A percentile compares a stretch with the other conserved stretches of the same genome.
phyloP scores from a whole-genome alignment of 2,113 vertebrate genomes.

The Rhadina sibilatrix region DNA sequence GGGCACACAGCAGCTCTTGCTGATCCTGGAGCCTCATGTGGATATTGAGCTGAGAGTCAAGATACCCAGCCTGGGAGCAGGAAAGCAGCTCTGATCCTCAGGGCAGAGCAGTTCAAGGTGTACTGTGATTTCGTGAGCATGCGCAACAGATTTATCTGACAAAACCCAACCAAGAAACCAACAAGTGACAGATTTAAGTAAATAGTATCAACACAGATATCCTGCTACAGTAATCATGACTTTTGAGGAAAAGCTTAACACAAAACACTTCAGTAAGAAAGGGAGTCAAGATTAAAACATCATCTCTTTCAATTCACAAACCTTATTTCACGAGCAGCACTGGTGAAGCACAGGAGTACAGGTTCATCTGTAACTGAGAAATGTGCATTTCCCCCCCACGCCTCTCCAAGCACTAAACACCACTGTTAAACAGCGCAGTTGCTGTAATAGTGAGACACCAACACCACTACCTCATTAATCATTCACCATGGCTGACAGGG shows the following conservation, averaged over 20 bases:
- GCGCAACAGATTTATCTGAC: not conserved
- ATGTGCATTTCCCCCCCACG: not conserved
- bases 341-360: not conserved
- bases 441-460: not conserved
- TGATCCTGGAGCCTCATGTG: not conserved
- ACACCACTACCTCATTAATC: not conserved
- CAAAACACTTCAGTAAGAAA: not conserved
- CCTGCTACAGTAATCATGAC: not conserved
- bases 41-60: not conserved
- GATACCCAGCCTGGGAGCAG: not conserved
- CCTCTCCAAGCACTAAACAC: not conserved
- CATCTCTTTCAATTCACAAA: not conserved
- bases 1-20: not conserved
- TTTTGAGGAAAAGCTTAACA: not conserved
- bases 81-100: not conserved
- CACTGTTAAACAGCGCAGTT: not conserved
- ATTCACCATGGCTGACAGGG: not conserved
- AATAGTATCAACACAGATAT: not conserved
- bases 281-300: not conserved
- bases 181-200: not conserved
- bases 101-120: not conserved
- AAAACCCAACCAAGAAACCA: not conserved
- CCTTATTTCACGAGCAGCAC: not conserved
- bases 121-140: not conserved
- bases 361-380: not conserved